A percentile compares a stretch with the other conserved stretches of the same genome.
Evolutionary conservation across 64 coral and sea anemone species (phyloP).

Genomic region (Stichodactyla mertensii): DNA sequence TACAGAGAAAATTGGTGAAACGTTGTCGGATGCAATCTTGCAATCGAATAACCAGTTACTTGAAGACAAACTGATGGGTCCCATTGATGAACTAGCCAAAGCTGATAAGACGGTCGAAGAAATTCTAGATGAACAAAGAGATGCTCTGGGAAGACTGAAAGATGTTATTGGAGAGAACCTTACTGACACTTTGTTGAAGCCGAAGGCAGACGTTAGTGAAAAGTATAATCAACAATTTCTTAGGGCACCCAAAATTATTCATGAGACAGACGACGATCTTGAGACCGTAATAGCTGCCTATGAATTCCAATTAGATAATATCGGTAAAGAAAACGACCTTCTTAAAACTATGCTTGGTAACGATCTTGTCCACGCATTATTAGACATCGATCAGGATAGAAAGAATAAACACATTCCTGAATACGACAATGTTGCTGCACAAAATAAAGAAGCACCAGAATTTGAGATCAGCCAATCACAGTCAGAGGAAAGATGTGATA

Average conservation of each 20-base stretch:
- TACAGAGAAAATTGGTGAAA: slow-evolving; percentile 54
- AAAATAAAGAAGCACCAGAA: neutral
- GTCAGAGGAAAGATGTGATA: neutral
- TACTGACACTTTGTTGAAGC: neutral
- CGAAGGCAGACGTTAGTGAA: neutral
- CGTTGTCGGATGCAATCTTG: slow-evolving; percentile 46
- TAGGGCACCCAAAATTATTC: slow-evolving; percentile 18
- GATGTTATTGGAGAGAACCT: neutral
- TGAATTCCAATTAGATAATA: slow-evolving; percentile 45
- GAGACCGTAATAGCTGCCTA: slow-evolving; percentile 49
- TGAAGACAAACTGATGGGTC: neutral
- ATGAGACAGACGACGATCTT: slow-evolving; percentile 45
- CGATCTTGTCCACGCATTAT: slow-evolving; percentile 43
- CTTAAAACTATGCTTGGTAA: slow-evolving; percentile 40
- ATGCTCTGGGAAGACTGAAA: neutral
- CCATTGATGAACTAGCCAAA: slow-evolving; percentile 1
- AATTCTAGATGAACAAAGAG: neutral
- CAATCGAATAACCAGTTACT: neutral
- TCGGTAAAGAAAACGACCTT: slow-evolving; percentile 31
- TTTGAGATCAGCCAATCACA: neutral
- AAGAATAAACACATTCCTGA: neutral
- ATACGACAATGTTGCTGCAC: neutral
- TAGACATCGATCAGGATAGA: neutral
- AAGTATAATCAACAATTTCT: neutral
- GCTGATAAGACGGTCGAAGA: slow-evolving; percentile 25